A percentile compares a stretch with the other conserved stretches of the same genome.
Conservation (phyloP, 35 echinoderm and acorn worm species). For the Heliocidaris tuberculata region DNA sequence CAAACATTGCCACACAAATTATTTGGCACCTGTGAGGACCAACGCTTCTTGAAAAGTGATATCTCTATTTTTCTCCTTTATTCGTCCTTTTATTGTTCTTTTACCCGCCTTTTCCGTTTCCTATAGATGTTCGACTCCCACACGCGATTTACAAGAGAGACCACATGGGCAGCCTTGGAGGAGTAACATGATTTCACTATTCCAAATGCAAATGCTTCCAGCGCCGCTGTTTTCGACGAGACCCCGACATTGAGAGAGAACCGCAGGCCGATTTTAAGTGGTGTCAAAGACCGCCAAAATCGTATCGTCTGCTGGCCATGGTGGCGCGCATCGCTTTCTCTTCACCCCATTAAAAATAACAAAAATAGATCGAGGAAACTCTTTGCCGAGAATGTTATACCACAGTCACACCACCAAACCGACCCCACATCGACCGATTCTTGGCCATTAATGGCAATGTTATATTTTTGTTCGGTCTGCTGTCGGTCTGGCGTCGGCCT, state of each 20-base stretch:
- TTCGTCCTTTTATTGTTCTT: neutral
- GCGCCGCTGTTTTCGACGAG: neutral
- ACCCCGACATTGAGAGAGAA: neutral
- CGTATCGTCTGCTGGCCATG: neutral
- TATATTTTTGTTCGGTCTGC: too few relatives aligned
- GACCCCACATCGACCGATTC: too few relatives aligned
- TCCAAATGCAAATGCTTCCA: neutral
- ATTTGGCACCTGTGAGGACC: neutral
- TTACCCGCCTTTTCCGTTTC: neutral
- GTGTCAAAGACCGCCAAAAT: neutral
- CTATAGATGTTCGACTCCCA: neutral
- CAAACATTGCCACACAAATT: too few relatives aligned
- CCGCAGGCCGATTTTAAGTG: neutral
- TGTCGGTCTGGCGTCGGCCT: too few relatives aligned
- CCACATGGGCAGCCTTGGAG: neutral
- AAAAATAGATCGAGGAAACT: too few relatives aligned
- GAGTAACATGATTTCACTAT: neutral
- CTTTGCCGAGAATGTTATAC: too few relatives aligned
- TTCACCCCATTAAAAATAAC: neutral
- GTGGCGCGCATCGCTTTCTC: neutral
- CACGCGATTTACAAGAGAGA: neutral
- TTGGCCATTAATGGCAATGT: too few relatives aligned
- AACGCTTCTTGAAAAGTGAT: neutral
- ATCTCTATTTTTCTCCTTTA: neutral
- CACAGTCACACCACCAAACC: too few relatives aligned